A percentile compares a stretch with the other conserved stretches of the same genome.
Evolutionary conservation across 1,140 invertebrate species (phyloP).

Genomic region (Monomorium pharaonis): DNA sequence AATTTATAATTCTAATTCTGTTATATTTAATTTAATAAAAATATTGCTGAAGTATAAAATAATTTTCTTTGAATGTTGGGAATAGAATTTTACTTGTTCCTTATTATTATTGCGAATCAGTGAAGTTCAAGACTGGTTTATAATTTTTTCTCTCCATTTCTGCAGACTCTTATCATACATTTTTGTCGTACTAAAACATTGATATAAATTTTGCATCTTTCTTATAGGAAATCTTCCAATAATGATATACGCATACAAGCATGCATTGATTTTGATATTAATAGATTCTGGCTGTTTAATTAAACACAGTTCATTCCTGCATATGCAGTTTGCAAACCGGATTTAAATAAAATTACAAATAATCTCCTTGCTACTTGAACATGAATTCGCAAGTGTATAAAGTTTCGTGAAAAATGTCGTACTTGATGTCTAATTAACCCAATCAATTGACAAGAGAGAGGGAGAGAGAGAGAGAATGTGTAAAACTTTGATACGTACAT

Average conservation of each 20-base stretch:
- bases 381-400: constrained; percentile 19
- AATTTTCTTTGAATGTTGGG: background rate
- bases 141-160: background rate
- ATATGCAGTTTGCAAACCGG: constrained; percentile 7
- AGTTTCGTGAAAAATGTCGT: background rate
- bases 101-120: background rate
- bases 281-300: background rate
- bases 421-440: background rate
- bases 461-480: no score
- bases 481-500: constrained; percentile 25
- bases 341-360: constrained; percentile 14
- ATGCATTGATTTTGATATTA: background rate
- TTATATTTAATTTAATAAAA: background rate
- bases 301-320: background rate
- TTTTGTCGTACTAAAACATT: background rate
- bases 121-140: background rate
- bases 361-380: constrained; percentile 12
- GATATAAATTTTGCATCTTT: background rate
- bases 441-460: background rate
- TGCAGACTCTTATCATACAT: background rate
- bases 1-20: no score
- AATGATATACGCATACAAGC: background rate
- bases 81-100: background rate
- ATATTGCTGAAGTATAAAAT: background rate
- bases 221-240: background rate